These are phyloP conservation scores for Urocyon cinereoargenteus DNA, from an alignment of 2,797 vertebrate species.

Conservation along the genomic window DNA sequence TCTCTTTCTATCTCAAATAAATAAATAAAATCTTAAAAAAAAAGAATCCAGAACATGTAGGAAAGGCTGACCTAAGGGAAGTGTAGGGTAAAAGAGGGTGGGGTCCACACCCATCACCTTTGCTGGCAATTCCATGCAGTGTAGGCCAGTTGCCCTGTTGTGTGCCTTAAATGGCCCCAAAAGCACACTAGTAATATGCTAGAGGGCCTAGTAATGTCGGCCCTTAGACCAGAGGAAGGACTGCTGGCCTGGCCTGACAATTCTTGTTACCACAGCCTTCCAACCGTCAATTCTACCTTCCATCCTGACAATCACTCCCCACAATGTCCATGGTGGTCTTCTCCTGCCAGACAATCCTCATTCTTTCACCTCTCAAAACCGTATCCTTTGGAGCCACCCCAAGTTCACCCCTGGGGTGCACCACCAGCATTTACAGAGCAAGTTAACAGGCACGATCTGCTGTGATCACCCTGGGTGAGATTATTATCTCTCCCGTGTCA, in stretches of 20 bases:
- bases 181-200: not conserved
- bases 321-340: not conserved
- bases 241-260: not conserved
- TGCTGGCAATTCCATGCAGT: not conserved
- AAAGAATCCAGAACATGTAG: not conserved
- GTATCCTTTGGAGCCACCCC: not conserved
- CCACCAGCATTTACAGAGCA: not conserved
- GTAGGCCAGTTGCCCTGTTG: not conserved
- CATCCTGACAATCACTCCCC: not conserved
- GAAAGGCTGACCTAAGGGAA: not conserved
- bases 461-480: not conserved
- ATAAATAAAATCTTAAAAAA: not conserved
- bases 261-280: not conserved
- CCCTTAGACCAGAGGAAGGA: not conserved
- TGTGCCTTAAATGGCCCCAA: not conserved
- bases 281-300: not conserved
- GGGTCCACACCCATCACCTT: not conserved
- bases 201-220: not conserved
- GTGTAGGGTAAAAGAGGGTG: not conserved
- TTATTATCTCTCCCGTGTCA: not conserved
- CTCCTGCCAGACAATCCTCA: not conserved
- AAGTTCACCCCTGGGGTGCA: accelerated
- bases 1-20: not conserved
- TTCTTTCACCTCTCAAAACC: not conserved
- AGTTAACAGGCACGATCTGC: not conserved